Evolutionary conservation across 53 echinoderm and acorn worm species (phyloP).

Genomic region (Henricia sp.): DNA sequence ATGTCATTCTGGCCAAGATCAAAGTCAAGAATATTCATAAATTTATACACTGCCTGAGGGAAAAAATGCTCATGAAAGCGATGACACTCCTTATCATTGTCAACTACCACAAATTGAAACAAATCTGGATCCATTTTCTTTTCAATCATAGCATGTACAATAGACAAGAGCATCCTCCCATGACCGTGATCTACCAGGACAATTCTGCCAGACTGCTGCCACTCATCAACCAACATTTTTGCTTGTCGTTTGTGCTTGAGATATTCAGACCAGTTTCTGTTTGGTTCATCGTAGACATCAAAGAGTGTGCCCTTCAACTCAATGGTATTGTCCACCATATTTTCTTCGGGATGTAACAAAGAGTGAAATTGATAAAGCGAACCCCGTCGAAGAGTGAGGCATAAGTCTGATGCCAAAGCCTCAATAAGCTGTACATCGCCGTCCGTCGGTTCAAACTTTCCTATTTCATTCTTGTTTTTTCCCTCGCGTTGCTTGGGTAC

Average conservation of each 20-base stretch:
- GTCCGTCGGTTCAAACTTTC: not conserved
- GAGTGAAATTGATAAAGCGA: not conserved
- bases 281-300: not conserved
- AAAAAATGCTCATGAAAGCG: conserved; percentile 22
- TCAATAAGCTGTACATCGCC: not conserved
- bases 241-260: not conserved
- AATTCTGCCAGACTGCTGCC: not conserved
- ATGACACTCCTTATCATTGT: conserved; percentile 1
- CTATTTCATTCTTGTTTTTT: not conserved
- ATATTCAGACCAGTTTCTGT: not conserved
- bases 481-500: not conserved
- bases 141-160: conserved; percentile 3
- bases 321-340: too few species aligned
- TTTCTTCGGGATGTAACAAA: not conserved
- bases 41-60: not conserved
- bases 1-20: not conserved
- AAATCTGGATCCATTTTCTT: not conserved
- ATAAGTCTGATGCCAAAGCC: not conserved
- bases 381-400: not conserved
- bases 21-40: not conserved
- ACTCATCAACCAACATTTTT: not conserved
- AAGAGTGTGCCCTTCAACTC: conserved; percentile 2
- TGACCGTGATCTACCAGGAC: not conserved
- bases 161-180: conserved; percentile 8
- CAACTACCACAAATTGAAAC: conserved; percentile 1